phyloP scores from a whole-genome alignment of 2,797 vertebrate genomes.

The Heliangelus exortis region DNA sequence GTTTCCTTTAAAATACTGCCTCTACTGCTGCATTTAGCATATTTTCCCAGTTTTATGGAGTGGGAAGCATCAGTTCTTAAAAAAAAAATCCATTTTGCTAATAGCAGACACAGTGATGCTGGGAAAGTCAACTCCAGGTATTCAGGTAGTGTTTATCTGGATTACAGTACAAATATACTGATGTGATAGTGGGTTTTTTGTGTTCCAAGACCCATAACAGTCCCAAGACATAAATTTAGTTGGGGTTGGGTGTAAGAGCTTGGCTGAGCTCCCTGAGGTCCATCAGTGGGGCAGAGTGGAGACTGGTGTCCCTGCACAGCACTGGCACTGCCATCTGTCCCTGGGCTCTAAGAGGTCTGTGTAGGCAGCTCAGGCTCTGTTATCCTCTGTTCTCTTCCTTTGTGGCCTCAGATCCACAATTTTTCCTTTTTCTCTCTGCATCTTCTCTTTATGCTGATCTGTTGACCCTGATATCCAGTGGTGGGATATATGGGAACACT shows the following conservation, averaged over 20 bases:
- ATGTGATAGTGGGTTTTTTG: background rate
- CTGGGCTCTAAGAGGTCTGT: rapidly evolving
- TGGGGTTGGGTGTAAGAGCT: background rate
- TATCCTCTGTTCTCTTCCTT: background rate
- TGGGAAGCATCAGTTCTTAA: background rate
- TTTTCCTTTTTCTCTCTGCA: background rate
- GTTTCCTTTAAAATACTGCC: background rate
- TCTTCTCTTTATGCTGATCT: background rate
- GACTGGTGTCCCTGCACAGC: background rate
- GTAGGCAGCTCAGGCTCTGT: background rate
- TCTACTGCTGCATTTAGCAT: background rate
- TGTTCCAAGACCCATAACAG: background rate
- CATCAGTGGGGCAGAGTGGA: rapidly evolving
- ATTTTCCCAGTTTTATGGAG: background rate
- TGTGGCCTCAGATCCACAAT: background rate
- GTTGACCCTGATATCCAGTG: background rate
- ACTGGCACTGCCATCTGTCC: rapidly evolving
- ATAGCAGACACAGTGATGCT: background rate
- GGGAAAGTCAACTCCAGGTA: background rate
- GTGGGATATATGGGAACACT: rapidly evolving
- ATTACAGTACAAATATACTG: background rate
- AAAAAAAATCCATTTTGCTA: background rate
- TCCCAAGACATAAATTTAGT: background rate
- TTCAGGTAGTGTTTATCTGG: background rate
- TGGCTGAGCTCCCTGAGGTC: rapidly evolving